Evolutionary conservation across 2,113 vertebrate species (phyloP).

Genomic region (Lophius piscatorius): DNA sequence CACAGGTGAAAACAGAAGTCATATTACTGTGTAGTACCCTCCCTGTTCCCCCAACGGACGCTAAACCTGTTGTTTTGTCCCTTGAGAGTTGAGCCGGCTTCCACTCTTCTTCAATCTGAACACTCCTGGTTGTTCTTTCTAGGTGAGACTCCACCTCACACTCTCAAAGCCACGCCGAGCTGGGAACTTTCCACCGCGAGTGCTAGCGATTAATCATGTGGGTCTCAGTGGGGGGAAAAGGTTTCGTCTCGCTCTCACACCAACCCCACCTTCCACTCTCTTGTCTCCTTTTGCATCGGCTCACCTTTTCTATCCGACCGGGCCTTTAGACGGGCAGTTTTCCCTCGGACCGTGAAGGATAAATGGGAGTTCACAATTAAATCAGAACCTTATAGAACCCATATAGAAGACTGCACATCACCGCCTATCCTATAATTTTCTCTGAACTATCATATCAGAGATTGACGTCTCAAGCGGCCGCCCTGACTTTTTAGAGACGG

Average conservation of each 20-base stretch:
- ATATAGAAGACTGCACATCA: conserved; percentile 18
- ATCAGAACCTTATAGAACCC: conserved; percentile 49
- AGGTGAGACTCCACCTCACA: background rate
- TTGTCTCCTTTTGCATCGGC: conserved; percentile 36
- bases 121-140: no score
- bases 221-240: background rate
- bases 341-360: no score
- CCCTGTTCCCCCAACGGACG: no score
- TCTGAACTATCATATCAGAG: conserved; percentile 40
- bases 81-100: background rate
- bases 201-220: conserved; percentile 15
- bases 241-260: conserved; percentile 9
- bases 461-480: conserved; percentile 36
- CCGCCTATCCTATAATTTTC: conserved; percentile 25
- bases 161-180: conserved; percentile 19
- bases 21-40: no score
- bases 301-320: conserved; percentile 54
- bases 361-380: conserved; percentile 51
- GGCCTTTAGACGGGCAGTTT: no score
- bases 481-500: conserved; percentile 23
- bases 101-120: background rate
- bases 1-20: no score
- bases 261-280: conserved; percentile 5
- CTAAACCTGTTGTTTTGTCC: background rate
- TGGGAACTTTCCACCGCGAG: background rate